Percentiles rank a stretch among this genome's conserved stretches.
phyloP scores from a whole-genome alignment of 2,797 vertebrate genomes.

The Alectoris magna region DNA sequence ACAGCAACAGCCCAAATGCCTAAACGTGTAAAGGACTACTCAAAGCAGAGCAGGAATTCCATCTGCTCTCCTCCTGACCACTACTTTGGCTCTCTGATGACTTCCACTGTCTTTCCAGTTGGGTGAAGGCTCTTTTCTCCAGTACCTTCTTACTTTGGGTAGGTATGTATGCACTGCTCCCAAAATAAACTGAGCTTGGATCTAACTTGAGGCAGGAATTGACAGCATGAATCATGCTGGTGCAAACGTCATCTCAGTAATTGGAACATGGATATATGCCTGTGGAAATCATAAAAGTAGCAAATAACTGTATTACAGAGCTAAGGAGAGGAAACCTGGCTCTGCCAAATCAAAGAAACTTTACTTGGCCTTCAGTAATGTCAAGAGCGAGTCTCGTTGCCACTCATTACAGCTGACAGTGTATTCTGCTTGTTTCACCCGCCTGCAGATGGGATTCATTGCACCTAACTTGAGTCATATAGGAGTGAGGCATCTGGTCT shows the following conservation, averaged over 20 bases:
- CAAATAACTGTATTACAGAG: background rate
- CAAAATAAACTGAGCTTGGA: constrained; percentile 33
- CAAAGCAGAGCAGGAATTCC: background rate
- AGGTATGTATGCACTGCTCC: background rate
- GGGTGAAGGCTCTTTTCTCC: background rate
- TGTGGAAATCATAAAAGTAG: background rate
- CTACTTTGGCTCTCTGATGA: background rate
- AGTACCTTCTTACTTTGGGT: background rate
- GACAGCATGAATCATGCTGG: constrained; percentile 55
- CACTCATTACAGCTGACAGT: background rate
- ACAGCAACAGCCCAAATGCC: background rate
- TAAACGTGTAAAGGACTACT: background rate
- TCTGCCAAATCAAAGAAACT: background rate
- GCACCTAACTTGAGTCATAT: background rate
- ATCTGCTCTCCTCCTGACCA: background rate
- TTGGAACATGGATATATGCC: background rate
- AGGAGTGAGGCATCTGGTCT: background rate
- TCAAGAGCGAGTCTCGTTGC: background rate
- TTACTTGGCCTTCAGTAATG: background rate
- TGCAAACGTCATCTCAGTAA: constrained; percentile 39
- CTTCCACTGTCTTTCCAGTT: background rate
- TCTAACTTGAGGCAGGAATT: constrained; percentile 10
- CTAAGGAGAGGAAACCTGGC: background rate
- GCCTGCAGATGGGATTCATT: background rate
- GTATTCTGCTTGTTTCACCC: background rate